A percentile compares a stretch with the other conserved stretches of the same genome.
Conservation (phyloP, 2,797 vertebrate species). For the Ctenopoma kingsleyae region DNA sequence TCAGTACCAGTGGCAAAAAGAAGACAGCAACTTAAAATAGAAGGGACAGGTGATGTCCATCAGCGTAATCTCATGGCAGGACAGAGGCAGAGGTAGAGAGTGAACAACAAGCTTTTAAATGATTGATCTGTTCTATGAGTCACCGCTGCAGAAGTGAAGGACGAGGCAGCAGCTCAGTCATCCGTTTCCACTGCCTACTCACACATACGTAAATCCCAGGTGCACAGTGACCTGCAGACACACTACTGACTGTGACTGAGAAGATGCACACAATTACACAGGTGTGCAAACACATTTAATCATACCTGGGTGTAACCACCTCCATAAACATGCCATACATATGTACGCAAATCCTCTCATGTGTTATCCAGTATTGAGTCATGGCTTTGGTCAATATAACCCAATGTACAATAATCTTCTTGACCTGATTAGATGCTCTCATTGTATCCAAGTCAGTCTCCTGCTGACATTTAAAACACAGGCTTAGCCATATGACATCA, state of each 20-base stretch:
- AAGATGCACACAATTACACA: conserved; percentile 30
- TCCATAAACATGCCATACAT: conserved; percentile 27
- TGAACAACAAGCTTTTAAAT: conserved; percentile 67
- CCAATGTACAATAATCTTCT: conserved; percentile 57
- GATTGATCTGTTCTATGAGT: conserved; percentile 68
- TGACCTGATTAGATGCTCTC: conserved; percentile 48
- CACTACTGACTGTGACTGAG: conserved; percentile 14
- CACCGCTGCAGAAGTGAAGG: conserved; percentile 57
- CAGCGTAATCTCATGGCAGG: conserved; percentile 30
- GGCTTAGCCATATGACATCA: conserved; percentile 19
- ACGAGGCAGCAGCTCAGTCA: conserved; percentile 35
- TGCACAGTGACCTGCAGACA: conserved; percentile 18
- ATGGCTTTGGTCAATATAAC: conserved; percentile 54
- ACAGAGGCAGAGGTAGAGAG: conserved; percentile 44
- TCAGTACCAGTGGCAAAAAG: conserved; percentile 4
- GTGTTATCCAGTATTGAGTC: conserved; percentile 62
- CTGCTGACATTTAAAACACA: conserved; percentile 37
- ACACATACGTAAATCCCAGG: conserved; percentile 32
- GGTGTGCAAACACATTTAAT: conserved; percentile 53
- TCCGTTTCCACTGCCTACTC: conserved; percentile 31
- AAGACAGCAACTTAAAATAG: conserved; percentile 14
- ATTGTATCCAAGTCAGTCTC: conserved; percentile 28
- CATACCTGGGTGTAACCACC: conserved; percentile 31
- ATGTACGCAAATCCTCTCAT: conserved; percentile 45
- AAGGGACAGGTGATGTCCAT: conserved; percentile 14